Percentiles rank a stretch among this genome's conserved stretches.
Conservation (phyloP, 1,140 invertebrate genomes). For the Atta cephalotes region DNA sequence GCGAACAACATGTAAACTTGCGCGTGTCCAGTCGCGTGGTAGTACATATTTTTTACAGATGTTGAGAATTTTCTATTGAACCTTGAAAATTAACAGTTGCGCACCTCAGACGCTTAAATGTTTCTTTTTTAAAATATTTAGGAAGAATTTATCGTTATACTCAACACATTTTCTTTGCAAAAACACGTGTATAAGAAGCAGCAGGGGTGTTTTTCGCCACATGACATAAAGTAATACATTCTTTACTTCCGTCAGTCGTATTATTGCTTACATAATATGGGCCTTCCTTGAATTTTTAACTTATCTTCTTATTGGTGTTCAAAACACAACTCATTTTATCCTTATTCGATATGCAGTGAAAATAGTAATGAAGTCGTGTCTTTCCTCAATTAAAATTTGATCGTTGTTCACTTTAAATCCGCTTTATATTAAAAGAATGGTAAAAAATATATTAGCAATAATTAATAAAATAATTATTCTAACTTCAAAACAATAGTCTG, state of each 20-base stretch:
- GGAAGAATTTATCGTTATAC: not conserved
- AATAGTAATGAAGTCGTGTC: not conserved
- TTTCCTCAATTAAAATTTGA: not conserved
- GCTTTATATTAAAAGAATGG: not conserved
- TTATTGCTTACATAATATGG: not conserved
- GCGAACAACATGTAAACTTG: not conserved
- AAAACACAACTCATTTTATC: not conserved
- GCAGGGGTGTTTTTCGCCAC: not conserved
- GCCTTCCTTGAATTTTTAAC: not conserved
- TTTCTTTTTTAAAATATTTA: not conserved
- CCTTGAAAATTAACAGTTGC: not conserved
- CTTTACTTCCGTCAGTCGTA: not conserved
- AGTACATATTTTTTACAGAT: constrained; percentile 6
- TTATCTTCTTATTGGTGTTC: not conserved
- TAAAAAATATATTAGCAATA: not conserved
- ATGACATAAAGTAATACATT: not conserved
- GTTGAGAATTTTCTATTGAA: not conserved
- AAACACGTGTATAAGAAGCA: not conserved
- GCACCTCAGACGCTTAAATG: not conserved
- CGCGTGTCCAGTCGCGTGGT: not conserved
- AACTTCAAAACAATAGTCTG: not conserved
- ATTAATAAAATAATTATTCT: not conserved
- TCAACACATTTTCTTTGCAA: not conserved
- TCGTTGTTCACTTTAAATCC: not conserved
- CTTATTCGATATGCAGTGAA: not conserved